Percentiles rank a stretch among this genome's conserved stretches.
Evolutionary conservation across 1,140 invertebrate genomes (phyloP).

Genomic region (Trachymyrmex septentrionalis): DNA sequence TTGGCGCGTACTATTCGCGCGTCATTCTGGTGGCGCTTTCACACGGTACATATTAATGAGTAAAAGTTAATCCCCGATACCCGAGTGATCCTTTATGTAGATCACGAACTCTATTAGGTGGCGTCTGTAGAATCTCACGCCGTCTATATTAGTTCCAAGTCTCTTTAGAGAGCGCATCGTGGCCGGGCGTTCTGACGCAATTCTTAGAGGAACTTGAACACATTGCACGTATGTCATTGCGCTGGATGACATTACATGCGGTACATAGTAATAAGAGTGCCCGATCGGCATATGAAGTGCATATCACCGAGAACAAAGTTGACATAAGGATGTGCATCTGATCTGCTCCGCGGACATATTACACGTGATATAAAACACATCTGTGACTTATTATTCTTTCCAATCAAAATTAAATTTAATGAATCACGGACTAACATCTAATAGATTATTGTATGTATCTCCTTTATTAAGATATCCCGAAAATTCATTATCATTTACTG

Average conservation of each 20-base stretch:
- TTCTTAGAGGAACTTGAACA: slow-evolving; percentile 64
- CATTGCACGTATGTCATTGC: slow-evolving; percentile 46
- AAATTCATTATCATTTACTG: not conserved
- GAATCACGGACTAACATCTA: too few relatives aligned
- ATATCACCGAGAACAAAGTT: slow-evolving; percentile 16
- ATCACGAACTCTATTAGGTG: slow-evolving; percentile 76
- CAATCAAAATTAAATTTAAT: not conserved
- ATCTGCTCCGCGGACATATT: slow-evolving; percentile 15
- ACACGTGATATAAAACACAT: slow-evolving; percentile 1
- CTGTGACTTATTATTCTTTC: not conserved
- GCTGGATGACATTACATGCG: slow-evolving; percentile 16
- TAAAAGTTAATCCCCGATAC: slow-evolving; percentile 73
- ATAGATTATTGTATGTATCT: not conserved
- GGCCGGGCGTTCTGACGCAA: slow-evolving; percentile 30
- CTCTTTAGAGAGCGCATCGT: slow-evolving; percentile 9
- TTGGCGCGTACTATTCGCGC: not conserved
- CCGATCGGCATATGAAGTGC: slow-evolving; percentile 46
- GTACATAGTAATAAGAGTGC: slow-evolving; percentile 32
- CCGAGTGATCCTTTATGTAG: slow-evolving; percentile 70
- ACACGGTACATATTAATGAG: slow-evolving; percentile 74
- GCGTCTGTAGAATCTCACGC: slow-evolving; percentile 39
- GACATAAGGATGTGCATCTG: not conserved
- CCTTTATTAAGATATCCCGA: not conserved
- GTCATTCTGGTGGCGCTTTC: not conserved
- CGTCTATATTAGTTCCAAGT: slow-evolving; percentile 59